Evolutionary conservation across 2,797 vertebrate genomes (phyloP).

Genomic region (Pseudopleuronectes americanus): DNA sequence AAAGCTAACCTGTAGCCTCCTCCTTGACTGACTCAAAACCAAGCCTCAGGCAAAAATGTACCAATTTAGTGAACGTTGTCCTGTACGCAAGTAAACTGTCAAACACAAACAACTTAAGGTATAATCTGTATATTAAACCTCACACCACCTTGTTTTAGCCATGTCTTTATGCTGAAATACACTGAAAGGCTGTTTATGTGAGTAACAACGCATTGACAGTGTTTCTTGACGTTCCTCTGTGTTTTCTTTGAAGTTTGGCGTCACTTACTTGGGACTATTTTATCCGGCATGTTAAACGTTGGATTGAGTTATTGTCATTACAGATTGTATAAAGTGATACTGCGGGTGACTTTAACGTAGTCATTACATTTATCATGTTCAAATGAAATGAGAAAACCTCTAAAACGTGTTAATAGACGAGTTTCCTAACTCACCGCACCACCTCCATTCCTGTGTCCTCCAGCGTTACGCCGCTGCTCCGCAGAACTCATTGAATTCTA

Average conservation of each 20-base stretch:
- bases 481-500: conserved; percentile 69
- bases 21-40: not conserved
- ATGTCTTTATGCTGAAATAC: not conserved
- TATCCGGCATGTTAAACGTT: not conserved
- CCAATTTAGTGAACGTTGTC: not conserved
- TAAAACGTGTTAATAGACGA: not conserved
- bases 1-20: too few species aligned
- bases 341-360: not conserved
- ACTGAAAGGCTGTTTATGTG: too few species aligned
- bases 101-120: not conserved
- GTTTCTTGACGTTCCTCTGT: too few species aligned
- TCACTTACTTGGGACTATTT: conserved; percentile 1
- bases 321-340: not conserved
- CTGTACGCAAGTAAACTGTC: not conserved
- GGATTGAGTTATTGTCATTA: not conserved
- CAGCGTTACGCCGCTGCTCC: conserved; percentile 34
- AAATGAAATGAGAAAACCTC: fast-evolving
- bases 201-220: too few species aligned
- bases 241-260: not conserved
- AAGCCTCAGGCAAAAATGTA: not conserved
- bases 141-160: too few species aligned
- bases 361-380: not conserved
- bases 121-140: not conserved
- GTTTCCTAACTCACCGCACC: conserved; percentile 65
- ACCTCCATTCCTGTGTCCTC: conserved; percentile 51